Base-by-base conservation (phyloP, 1,140 invertebrate genomes). In the Cylas formicarius region DNA sequence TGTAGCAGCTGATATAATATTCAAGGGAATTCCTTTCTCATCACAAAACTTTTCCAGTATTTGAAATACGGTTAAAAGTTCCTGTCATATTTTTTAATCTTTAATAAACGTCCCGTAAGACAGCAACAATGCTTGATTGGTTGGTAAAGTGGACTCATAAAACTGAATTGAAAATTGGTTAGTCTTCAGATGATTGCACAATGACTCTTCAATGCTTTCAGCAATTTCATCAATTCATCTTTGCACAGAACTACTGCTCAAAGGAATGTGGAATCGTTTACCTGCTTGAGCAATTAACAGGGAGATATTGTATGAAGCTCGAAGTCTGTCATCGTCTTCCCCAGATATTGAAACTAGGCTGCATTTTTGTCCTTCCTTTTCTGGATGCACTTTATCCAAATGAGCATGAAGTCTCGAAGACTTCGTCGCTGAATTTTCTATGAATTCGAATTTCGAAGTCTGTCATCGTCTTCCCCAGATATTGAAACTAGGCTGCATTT, bases 241-340 rank as follows among this genome's bases (percentile, higher is more conserved):
- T 35, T 35, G 29, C 27, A 61, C 57, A 44, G 60, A 56, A 37
- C 62, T 61, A 43, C 61, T 63, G 52, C 59, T 63, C 21, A 62
- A 62, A 35, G 55, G 52, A 58, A 63, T 61, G 26, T 48, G 60
- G 33, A 63, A 52, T 11, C 52, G 55, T 52, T 64, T 60, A 52
- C 56, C 60, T n/a, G 52, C 49, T 57, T 63, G 61, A 26, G 57
- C 57, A 47, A 65, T 61, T 20, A 61, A 44, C 54, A 57, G 50
- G 17, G 58, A 64, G 41, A 65, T 64, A 57, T 63, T 63, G 45
- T 64, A 64, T 52, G 58, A 64, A 9, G 54, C 55, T 22, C 50
- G 53, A 43, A 60, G 60, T 29, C 52, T 59, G 57, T 60, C 57
- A 53, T 60, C 56, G 27, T 62, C 48, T 56, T 49, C 51, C 50